Base-by-base conservation (phyloP, 2,113 vertebrate species). In the Bucco capensis region DNA sequence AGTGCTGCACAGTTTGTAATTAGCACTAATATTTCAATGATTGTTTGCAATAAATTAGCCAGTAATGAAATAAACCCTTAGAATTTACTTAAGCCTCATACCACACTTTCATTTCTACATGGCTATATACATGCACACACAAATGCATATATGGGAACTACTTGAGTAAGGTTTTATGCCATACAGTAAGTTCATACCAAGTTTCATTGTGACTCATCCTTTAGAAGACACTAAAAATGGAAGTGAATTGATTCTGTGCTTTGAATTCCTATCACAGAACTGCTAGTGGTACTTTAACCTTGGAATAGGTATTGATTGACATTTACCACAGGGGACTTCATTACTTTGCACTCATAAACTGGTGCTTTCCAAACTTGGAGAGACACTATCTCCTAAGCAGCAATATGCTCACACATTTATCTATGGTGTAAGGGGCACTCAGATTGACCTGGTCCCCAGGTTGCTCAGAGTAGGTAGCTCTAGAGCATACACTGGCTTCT, bases 241-340 rank as follows among this genome's bases (percentile, higher is more conserved):
- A 76, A 89, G 42, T 50, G 62, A 75, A 96, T 83, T 83, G 77
- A 95, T 72, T 78, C 47, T 84, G 42, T 79, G 66, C 58, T 95
- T 93, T 94, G 86, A 86, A 92, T 95, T 91, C 83, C 38, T 82
- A 62, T 82, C 77, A 84, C 81, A 93, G 70, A 92, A 92, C 35
- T 62, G 46, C 54, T 84, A 30, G 70, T 78, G 84, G 62, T 92
- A 76, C 77, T 93, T 96, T 92, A 88, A 95, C 88, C 80, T 93
- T 96, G 90, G 54, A 94, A 94, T 58, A 79, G 86, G 40, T 95
- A 94, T 95, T 89, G 95, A 96, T 86, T 94, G 92, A 69, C 86
- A 92, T 86, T 90, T 88, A 93, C 92, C 73, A 58, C 86, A 58
- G 33, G 86, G 33, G 65, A 95, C 85, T 96, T 92, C 77, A 93